Conservation (phyloP, 1,140 invertebrate genomes). For the Holotrichia oblita region DNA sequence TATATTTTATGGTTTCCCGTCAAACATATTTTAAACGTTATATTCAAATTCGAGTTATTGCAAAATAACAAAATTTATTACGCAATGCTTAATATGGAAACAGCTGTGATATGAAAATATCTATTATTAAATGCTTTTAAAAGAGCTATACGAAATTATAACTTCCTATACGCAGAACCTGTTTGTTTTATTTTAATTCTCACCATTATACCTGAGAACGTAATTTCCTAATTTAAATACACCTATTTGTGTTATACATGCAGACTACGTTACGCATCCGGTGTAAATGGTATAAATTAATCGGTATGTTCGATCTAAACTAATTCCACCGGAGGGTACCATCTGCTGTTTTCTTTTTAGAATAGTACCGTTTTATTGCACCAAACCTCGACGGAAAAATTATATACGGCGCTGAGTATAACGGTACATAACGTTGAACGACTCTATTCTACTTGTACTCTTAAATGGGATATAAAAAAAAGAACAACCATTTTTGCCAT, state of each 20-base stretch:
- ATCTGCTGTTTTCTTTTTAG: slow-evolving; percentile 21
- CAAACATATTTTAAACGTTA: too few relatives aligned
- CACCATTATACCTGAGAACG: not conserved
- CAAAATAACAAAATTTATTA: too few relatives aligned
- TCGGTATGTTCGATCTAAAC: slow-evolving; percentile 11
- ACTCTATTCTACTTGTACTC: not conserved
- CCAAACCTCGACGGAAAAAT: not conserved
- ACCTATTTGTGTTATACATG: not conserved
- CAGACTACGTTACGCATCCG: slow-evolving; percentile 5
- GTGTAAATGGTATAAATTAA: slow-evolving; percentile 23
- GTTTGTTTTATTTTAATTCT: slow-evolving; percentile 12
- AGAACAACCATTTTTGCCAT: slow-evolving; percentile 24
- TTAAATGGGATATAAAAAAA: not conserved
- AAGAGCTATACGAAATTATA: not conserved
- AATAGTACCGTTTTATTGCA: slow-evolving; percentile 24
- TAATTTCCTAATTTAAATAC: slow-evolving; percentile 28
- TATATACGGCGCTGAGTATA: slow-evolving; percentile 17
- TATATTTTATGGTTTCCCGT: too few relatives aligned
- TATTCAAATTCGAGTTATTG: too few relatives aligned
- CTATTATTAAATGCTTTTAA: too few relatives aligned
- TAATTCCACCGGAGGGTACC: not conserved
- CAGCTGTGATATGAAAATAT: too few relatives aligned
- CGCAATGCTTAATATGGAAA: too few relatives aligned
- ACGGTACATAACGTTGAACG: slow-evolving; percentile 21
- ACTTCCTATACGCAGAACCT: not conserved